Conservation (phyloP, 2,888 invertebrate genomes). For the Sycophila texana region DNA sequence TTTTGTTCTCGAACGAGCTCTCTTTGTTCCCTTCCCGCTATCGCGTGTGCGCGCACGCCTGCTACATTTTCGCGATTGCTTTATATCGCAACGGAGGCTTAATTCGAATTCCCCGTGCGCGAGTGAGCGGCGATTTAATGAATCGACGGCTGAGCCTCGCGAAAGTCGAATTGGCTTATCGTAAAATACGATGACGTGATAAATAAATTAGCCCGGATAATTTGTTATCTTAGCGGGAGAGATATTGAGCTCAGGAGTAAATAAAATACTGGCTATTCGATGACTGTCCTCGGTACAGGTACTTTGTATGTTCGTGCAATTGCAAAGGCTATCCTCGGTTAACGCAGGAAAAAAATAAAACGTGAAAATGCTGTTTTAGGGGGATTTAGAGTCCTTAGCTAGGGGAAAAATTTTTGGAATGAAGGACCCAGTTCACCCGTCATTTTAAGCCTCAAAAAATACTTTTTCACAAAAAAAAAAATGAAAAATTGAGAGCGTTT, state of each 20-base stretch:
- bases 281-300: background rate
- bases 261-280: slow-evolving; percentile 1
- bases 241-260: background rate
- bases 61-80: slow-evolving; percentile 32
- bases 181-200: slow-evolving; percentile 11
- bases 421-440: too few relatives aligned
- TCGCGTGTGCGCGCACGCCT: slow-evolving; percentile 7
- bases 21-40: slow-evolving; percentile 53
- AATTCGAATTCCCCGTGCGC: slow-evolving; percentile 30
- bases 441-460: too few relatives aligned
- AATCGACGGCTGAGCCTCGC: background rate
- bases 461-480: too few relatives aligned
- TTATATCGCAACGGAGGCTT: slow-evolving; percentile 20
- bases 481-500: too few relatives aligned
- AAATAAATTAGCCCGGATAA: background rate
- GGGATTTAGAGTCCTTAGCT: too few relatives aligned
- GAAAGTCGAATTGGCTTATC: background rate
- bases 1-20: slow-evolving; percentile 64
- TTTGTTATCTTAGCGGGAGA: too few relatives aligned
- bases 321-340: too few relatives aligned
- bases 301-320: background rate
- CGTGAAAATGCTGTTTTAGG: too few relatives aligned
- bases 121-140: slow-evolving; percentile 6
- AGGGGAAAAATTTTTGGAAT: too few relatives aligned
- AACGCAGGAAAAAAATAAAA: too few relatives aligned